Evolutionary conservation across 2,113 vertebrate species (phyloP), one percentile per base, ranked within the genome.

Genomic region (Platysternon megacephalum): DNA sequence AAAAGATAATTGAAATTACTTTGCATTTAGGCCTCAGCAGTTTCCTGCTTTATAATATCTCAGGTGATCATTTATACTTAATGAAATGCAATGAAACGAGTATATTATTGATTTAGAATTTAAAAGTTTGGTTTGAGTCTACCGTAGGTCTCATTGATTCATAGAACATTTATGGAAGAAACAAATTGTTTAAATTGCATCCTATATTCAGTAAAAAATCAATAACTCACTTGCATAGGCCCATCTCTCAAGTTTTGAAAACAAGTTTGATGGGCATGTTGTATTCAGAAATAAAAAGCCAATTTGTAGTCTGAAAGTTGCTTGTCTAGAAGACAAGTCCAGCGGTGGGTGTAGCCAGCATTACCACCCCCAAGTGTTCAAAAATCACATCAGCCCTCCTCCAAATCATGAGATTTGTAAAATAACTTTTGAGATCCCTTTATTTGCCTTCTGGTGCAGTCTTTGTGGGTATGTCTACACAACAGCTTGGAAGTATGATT

Each of bases 11-110:
- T 94, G 93, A 95, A 95, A 96, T 81, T 93, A 90, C 53, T 97
- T 97, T 83, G 93, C 85, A 72, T 97, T 95, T 95, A 84, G 82
- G 46, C 89, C 86, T 93, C 28, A 49, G 93, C 90, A 96, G 52
- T 97, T 97, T 90, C 87, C 84, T 85, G 32, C 86, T 94, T 94
- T 91, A 42, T 96, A 96, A 93, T 94, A 97, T 96, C 95, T 92
- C 89, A 98, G 96, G 95, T 97, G 95, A 96, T 91, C 95, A 96
- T 94, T 97, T 97, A 93, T 95, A 44, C 81, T 94, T 97, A 97
- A 97, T 96, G 95, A 93, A 96, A 97, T 92, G 79, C 84, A 97
- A 35, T 91, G 86, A 94, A 95, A 96, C 61, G 93, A 91, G 51
- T 94, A 87, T 48, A 5, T 61, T 97, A 97, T 96, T 97, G 97